Percentiles rank a stretch among this genome's conserved stretches.
Evolutionary conservation across 1,140 invertebrate species (phyloP).

Genomic region (Bombus confusus): DNA sequence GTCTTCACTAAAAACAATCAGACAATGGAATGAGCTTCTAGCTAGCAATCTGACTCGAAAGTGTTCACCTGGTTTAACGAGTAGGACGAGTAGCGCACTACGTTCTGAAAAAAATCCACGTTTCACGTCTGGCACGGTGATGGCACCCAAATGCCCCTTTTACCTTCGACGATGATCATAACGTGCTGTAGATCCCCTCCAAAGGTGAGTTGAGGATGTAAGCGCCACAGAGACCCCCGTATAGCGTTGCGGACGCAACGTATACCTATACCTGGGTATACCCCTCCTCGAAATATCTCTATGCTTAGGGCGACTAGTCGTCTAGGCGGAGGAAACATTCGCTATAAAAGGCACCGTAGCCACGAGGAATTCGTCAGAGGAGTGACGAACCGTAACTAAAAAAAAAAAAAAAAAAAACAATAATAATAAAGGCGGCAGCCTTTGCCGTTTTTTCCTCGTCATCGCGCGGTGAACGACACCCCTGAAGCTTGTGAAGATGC

Average conservation of each 20-base stretch:
- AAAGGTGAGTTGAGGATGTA: slow-evolving; percentile 50
- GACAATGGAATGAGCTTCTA: background rate
- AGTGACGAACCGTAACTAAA: slow-evolving; percentile 66
- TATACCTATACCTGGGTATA: slow-evolving; percentile 45
- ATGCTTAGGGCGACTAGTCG: slow-evolving; percentile 58
- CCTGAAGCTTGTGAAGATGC: slow-evolving; percentile 54
- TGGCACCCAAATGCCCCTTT: slow-evolving; percentile 37
- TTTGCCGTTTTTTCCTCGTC: slow-evolving; percentile 46
- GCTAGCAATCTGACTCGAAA: background rate
- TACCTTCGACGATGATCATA: slow-evolving; percentile 16
- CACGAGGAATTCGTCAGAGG: slow-evolving; percentile 69
- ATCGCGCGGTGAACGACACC: slow-evolving; percentile 14
- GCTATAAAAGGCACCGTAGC: slow-evolving; percentile 72
- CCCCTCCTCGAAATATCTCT: slow-evolving; percentile 60
- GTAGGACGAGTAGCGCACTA: background rate
- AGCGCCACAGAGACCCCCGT: slow-evolving; percentile 53
- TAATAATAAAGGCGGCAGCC: slow-evolving; percentile 46
- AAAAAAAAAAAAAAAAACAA: background rate
- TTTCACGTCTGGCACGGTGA: background rate
- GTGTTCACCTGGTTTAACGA: background rate
- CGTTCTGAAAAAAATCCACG: background rate
- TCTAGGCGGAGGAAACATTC: slow-evolving; percentile 60
- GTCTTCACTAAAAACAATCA: background rate
- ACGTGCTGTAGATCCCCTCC: slow-evolving; percentile 39
- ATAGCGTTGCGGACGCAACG: slow-evolving; percentile 30